These are phyloP conservation scores for Patella pellucida DNA, from an alignment of 2,888 invertebrate genomes.

Conservation along the genomic window DNA sequence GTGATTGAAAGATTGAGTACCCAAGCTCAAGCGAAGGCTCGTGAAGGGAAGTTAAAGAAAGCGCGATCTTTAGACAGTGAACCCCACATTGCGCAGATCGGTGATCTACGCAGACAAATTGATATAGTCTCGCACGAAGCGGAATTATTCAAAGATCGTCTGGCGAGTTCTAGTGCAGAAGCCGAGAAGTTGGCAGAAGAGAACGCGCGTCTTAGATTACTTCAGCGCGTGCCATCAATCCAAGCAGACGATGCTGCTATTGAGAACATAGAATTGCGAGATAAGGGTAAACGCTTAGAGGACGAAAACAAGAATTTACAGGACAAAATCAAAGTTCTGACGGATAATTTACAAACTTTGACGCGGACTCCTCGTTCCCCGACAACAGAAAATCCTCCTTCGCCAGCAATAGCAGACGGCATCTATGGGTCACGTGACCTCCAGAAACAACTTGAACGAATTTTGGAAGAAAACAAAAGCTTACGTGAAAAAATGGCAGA, in stretches of 20 bases:
- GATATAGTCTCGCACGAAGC: slow-evolving; percentile 85
- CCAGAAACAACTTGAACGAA: slow-evolving; percentile 81
- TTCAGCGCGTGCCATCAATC: slow-evolving; percentile 35
- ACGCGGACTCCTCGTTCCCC: slow-evolving; percentile 32
- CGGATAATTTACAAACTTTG: slow-evolving; percentile 41
- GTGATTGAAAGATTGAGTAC: slow-evolving; percentile 82
- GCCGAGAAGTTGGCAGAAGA: slow-evolving; percentile 83
- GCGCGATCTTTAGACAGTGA: slow-evolving; percentile 70
- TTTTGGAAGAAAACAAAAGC: slow-evolving; percentile 75
- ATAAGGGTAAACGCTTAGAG: slow-evolving; percentile 78
- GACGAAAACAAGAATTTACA: slow-evolving; percentile 58
- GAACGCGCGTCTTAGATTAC: slow-evolving; percentile 80
- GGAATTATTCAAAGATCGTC: slow-evolving; percentile 77
- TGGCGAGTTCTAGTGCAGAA: slow-evolving; percentile 77
- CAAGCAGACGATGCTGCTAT: slow-evolving; percentile 54
- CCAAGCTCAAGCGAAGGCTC: slow-evolving; percentile 31
- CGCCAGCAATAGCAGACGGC: slow-evolving; percentile 8
- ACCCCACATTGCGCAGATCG: slow-evolving; percentile 22
- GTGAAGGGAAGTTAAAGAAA: slow-evolving; percentile 48
- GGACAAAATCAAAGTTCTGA: slow-evolving; percentile 44
- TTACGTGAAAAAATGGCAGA: slow-evolving; percentile 23
- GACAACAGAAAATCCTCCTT: neutral
- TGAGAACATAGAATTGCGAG: slow-evolving; percentile 74
- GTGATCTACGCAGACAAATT: slow-evolving; percentile 82
- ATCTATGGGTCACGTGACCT: slow-evolving; percentile 72